These are phyloP conservation scores for Pygmarrhopalites habei DNA, from an alignment of 1,140 invertebrate species.

Conservation along the genomic window DNA sequence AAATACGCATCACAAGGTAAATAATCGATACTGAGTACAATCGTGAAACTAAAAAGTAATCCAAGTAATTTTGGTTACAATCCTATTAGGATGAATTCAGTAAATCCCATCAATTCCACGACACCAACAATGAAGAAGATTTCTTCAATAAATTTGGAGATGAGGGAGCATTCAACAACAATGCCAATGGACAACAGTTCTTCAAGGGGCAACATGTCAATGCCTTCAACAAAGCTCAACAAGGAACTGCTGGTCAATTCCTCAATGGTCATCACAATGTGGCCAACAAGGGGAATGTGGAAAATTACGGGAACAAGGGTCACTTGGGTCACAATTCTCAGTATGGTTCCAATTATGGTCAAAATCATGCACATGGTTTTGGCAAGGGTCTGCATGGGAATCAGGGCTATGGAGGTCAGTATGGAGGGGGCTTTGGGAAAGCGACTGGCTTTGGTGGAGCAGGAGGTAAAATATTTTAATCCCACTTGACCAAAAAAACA, in stretches of 20 bases:
- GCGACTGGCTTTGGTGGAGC: constrained; percentile 26
- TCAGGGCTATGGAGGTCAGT: constrained; percentile 28
- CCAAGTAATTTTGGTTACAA: too few species aligned
- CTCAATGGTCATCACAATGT: constrained; percentile 33
- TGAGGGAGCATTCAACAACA: constrained; percentile 38
- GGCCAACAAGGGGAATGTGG: constrained; percentile 27
- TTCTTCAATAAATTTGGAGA: constrained; percentile 38
- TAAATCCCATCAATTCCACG: constrained; percentile 35
- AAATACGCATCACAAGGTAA: constrained; percentile 36
- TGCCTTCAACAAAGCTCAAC: constrained; percentile 32
- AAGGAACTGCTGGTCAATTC: constrained; percentile 28
- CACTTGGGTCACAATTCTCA: constrained; percentile 30
- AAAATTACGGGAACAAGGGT: constrained; percentile 26
- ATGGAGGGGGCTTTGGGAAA: constrained; percentile 27
- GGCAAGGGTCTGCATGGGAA: constrained; percentile 33
- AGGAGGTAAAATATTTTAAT: too few species aligned
- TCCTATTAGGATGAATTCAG: constrained; percentile 27
- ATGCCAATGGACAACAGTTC: constrained; percentile 32
- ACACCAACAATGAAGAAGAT: constrained; percentile 30
- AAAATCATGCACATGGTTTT: constrained; percentile 28
- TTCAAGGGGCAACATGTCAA: constrained; percentile 36
- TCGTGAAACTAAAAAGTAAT: too few species aligned
- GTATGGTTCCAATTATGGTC: constrained; percentile 17
- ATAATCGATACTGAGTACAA: too few species aligned
- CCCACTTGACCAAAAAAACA: too few species aligned